Percentiles rank a stretch among this genome's conserved stretches.
These are phyloP conservation scores for Siniperca scherzeri DNA, from an alignment of 2,797 vertebrate genomes.

Conservation along the genomic window DNA sequence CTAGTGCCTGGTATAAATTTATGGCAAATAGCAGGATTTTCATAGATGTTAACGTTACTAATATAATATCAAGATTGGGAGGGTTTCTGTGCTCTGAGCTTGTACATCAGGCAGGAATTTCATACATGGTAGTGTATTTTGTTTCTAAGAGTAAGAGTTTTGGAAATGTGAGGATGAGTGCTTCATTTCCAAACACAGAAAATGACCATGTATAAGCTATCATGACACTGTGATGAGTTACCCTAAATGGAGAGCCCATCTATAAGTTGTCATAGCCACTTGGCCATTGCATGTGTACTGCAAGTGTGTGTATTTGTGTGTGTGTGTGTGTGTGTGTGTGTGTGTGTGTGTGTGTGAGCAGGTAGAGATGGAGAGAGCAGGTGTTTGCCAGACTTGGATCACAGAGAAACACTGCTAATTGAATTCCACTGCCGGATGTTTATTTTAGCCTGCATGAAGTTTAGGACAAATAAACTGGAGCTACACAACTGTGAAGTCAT, in stretches of 20 bases:
- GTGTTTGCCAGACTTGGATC: constrained; percentile 29
- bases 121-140: neutral
- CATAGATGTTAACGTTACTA: neutral
- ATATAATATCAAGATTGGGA: neutral
- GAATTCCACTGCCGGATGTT: constrained; percentile 55
- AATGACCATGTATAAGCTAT: neutral
- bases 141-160: neutral
- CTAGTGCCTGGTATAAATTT: neutral
- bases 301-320: neutral
- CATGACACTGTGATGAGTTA: neutral
- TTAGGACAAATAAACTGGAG: constrained; percentile 37
- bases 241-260: neutral
- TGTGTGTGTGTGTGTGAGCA: constrained; percentile 16
- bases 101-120: neutral
- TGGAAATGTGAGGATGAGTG: neutral
- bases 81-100: neutral
- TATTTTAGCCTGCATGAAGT: constrained; percentile 57
- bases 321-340: neutral
- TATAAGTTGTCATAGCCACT: neutral
- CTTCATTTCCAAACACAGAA: neutral
- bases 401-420: constrained; percentile 57
- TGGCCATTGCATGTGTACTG: neutral
- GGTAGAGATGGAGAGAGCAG: constrained; percentile 5
- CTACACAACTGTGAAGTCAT: constrained; percentile 33
- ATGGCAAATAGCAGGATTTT: neutral